Evolutionary conservation across 1,140 invertebrate genomes (phyloP).

Genomic region (Ericerus pela): DNA sequence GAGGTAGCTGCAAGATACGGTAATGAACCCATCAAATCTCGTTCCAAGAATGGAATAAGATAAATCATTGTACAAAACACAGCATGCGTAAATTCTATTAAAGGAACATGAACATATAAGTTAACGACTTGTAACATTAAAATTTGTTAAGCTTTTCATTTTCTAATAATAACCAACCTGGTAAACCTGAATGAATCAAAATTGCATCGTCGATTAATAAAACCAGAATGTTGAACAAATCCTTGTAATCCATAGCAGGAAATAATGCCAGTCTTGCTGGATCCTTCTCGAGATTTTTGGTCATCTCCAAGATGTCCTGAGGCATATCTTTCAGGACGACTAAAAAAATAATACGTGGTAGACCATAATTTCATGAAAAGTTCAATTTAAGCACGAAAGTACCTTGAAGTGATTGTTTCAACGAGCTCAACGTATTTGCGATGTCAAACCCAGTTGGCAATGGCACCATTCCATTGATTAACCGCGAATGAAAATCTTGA

Average conservation of each 20-base stretch:
- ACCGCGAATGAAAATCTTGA: slow-evolving; percentile 85
- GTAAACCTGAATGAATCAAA: slow-evolving; percentile 57
- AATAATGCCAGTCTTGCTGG: slow-evolving; percentile 70
- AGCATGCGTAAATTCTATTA: background rate
- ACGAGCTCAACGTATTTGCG: slow-evolving; percentile 93
- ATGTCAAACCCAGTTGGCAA: slow-evolving; percentile 88
- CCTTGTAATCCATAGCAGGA: slow-evolving; percentile 89
- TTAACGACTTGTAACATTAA: background rate
- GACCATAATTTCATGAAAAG: slow-evolving; percentile 4
- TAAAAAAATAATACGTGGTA: slow-evolving; percentile 27
- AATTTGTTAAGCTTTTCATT: background rate
- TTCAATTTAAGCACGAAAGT: slow-evolving; percentile 32
- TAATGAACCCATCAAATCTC: slow-evolving; percentile 87
- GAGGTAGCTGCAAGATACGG: slow-evolving; percentile 88
- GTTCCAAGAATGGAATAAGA: slow-evolving; percentile 78
- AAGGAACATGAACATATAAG: background rate
- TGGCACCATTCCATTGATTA: slow-evolving; percentile 80
- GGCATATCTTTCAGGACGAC: slow-evolving; percentile 91
- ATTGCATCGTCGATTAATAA: slow-evolving; percentile 69
- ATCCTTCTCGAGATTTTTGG: slow-evolving; percentile 71
- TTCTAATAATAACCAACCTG: slow-evolving; percentile 7
- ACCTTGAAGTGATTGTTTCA: slow-evolving; percentile 93
- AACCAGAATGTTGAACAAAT: slow-evolving; percentile 72
- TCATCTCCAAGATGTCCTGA: slow-evolving; percentile 74
- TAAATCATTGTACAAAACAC: slow-evolving; percentile 10